Evolutionary conservation across 2,113 vertebrate genomes (phyloP), one percentile per base, ranked within the genome.

Genomic region (Epinephelus cyanopodus): DNA sequence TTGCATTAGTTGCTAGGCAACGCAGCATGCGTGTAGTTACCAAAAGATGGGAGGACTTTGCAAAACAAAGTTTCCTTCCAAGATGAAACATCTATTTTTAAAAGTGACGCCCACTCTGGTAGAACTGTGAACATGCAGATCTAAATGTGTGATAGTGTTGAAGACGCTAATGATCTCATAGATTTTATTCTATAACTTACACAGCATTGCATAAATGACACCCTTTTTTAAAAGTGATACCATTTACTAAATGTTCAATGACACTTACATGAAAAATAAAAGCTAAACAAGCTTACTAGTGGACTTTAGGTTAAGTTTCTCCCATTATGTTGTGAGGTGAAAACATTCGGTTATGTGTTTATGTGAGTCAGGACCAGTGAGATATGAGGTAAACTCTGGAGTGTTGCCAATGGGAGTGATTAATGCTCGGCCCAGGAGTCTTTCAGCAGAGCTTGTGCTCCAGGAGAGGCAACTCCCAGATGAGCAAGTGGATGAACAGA

Each of bases 1-100:
- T 82, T 84, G 72, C 39, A 87, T 77, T 83, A 74, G 92, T 86
- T 86, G 84, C 90, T 68, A 79, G 57, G 89, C 62, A 81, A 88
- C 76, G 0, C 63, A 25, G 62, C 14, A 0, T 74, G 33, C 61
- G n/a, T 77, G 54, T 50, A 61, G 75, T 48, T 45, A 68, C 25
- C n/a, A 56, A 57, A 86, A 57, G n/a, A 74, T 14, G 21, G 33
- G 56, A 77, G 52, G 69, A 60, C 39, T 84, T 73, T 39, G 8
- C 45, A 52, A 67, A 82, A 62, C 37, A 9, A 79, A n/a, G 53
- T 62, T 81, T 63, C 39, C 62, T 52, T 80, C 15, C 6, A 25
- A 67, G 62, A 64, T 75, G 42, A 33, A 48, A 81, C 29, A 56
- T 37, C 61, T 60, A 33, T 71, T 63, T 78, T 66, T 58, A 18